Evolutionary conservation across 2,888 invertebrate species (phyloP), one percentile per base, ranked within the genome.

Genomic region (Cheilosia urbana): DNA sequence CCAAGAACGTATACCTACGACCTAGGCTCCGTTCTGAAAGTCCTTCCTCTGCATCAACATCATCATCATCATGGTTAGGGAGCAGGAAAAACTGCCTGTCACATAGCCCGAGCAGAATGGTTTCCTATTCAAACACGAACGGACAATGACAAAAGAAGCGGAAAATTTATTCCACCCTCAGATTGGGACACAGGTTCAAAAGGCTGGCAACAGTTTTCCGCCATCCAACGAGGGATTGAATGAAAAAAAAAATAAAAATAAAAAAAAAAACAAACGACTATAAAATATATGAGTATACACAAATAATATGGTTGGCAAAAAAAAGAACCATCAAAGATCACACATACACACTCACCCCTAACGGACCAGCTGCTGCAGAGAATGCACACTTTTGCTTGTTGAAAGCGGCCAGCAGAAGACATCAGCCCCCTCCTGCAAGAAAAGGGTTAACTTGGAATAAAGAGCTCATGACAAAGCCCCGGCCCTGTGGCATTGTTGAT

Each of bases 391-490:
- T 72, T 49, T 60, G 37, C 60, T 60, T n/a, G 60, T 21, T 37
- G 37, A 60, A 40, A 34, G n/a, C 68, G n/a, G 49, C n/a, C 6
- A 21, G 24, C 4, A 68, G 55, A 34, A 15, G n/a, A 57, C 15
- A 45, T 7, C 27, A 13, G 27, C 15, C 65, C 21, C 6, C 47
- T 37, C 6, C 47, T 37, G 34, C 19, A 72, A 72, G 21, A 66
- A 73, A 79, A 58, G 83, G 83, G 83, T 83, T 78, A 69, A 73
- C 78, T 83, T 53, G 45, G 47, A 68, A 79, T 77, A 83, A 68
- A 83, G 63, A 68, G 42, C 57, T 47, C 24, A 37, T 57, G 68
- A 79, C 78, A 83, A 78, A 79, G 79, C 79, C 49, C 45, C 37
- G 42, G 21, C 78, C 83, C 73, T 73, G 45, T 30, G 68, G 83